Evolutionary conservation across 2,113 vertebrate genomes (phyloP), one percentile per base, ranked within the genome.

Genomic region (Burhinus bistriatus): DNA sequence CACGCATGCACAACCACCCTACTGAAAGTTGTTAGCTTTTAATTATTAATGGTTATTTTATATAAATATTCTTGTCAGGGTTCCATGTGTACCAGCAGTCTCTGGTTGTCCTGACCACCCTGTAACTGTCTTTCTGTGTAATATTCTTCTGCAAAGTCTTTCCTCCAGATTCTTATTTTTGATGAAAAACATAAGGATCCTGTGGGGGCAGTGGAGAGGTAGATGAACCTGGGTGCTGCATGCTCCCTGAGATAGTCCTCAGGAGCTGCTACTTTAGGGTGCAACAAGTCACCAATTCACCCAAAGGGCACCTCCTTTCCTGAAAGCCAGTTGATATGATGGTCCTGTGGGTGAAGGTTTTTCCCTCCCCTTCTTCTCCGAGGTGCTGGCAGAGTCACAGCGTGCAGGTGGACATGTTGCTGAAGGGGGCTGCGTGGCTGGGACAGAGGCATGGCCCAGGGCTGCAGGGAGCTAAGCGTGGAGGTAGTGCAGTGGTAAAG

Each of bases 191-290:
- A 18, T 12, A 59, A 73, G 18, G 25, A 4, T 16, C 18, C 3
- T 57, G 6, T 0, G 0, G 27, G 9, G 9, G 14, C 36, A 9
- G 13, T 87, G 23, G 12, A 70, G 5, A 4, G 3, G 5, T 55
- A 79, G 54, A 68, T 29, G n/a, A 68, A 27, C 13, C 9, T 8
- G 16, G 13, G 5, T 54, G 14, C 15, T 62, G 29, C 9, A 25
- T 83, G 45, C 6, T 82, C 13, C 27, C 18, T n/a, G 26, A 65
- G 58, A 42, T 49, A 20, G 3, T 72, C 54, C 34, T 88, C 36
- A 70, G 9, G 27, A 11, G 13, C 36, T 78, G 12, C 4, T 61
- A 42, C 38, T 81, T 73, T 40, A 64, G 29, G 5, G 13, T 11
- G 3, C 15, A 72, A 29, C 9, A 86, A 80, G 8, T 8, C 22